Evolutionary conservation across 2,113 vertebrate species (phyloP).

Genomic region (zebrafish (Danio rerio)): GRCz12tu NC_133192.1:38721001-38721500

Average conservation of each 20-base stretch:
- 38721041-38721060: too few relatives aligned
- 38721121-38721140: constrained; percentile 87
- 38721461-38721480: neutral
- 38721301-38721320: constrained; percentile 77
- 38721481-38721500: constrained; percentile 84
- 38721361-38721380: constrained; percentile 88
- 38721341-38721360: constrained; percentile 92
- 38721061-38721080: too few relatives aligned
- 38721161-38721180: constrained; percentile 90
- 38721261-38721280: too few relatives aligned
- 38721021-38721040: too few relatives aligned
- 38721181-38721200: constrained; percentile 89
- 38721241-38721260: neutral
- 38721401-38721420: constrained; percentile 87
- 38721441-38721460: neutral
- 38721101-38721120: neutral
- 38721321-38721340: constrained; percentile 81
- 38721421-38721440: constrained; percentile 68
- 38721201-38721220: constrained; percentile 84
- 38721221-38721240: constrained; percentile 68
- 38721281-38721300: constrained; percentile 76
- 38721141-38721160: constrained; percentile 90
- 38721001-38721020: too few relatives aligned
- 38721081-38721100: neutral
- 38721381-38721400: constrained; percentile 82